phyloP scores from a whole-genome alignment of 2,888 invertebrate species.

The Pyralis farinalis region DNA sequence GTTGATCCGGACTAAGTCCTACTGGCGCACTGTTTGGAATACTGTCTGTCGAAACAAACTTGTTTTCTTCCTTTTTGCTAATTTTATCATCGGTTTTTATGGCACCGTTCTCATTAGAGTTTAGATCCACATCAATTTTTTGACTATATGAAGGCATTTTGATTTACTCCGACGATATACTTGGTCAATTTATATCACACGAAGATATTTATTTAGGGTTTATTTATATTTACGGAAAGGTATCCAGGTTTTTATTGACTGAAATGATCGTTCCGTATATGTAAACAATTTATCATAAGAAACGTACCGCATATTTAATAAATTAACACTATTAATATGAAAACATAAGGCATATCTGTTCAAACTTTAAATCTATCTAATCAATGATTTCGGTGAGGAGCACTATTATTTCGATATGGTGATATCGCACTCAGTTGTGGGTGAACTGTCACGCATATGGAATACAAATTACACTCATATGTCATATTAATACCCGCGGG shows the following conservation, averaged over 20 bases:
- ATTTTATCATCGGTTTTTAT: constrained; percentile 48
- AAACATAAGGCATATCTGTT: constrained; percentile 33
- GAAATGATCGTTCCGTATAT: constrained; percentile 20
- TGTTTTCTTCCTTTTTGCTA: constrained; percentile 38
- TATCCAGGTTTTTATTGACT: background rate
- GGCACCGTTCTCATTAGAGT: constrained; percentile 53
- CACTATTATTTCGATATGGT: constrained; percentile 31
- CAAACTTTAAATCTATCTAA: constrained; percentile 41
- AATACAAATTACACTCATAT: constrained; percentile 44
- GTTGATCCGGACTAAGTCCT: constrained; percentile 55
- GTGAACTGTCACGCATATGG: constrained; percentile 29
- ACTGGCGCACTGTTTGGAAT: constrained; percentile 39
- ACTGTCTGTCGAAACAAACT: constrained; percentile 36
- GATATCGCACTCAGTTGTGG: constrained; percentile 46
- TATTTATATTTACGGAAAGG: background rate
- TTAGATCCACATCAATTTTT: constrained; percentile 65
- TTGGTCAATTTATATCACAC: constrained; percentile 15
- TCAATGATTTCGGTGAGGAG: constrained; percentile 43
- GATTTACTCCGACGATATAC: too few species aligned
- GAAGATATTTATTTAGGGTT: constrained; percentile 4
- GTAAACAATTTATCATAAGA: constrained; percentile 28
- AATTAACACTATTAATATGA: constrained; percentile 39
- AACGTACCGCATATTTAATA: constrained; percentile 52
- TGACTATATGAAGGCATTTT: constrained; percentile 70
- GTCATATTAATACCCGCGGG: constrained; percentile 55